phyloP scores from a whole-genome alignment of 2,797 vertebrate genomes.

The Catharus ustulatus region DNA sequence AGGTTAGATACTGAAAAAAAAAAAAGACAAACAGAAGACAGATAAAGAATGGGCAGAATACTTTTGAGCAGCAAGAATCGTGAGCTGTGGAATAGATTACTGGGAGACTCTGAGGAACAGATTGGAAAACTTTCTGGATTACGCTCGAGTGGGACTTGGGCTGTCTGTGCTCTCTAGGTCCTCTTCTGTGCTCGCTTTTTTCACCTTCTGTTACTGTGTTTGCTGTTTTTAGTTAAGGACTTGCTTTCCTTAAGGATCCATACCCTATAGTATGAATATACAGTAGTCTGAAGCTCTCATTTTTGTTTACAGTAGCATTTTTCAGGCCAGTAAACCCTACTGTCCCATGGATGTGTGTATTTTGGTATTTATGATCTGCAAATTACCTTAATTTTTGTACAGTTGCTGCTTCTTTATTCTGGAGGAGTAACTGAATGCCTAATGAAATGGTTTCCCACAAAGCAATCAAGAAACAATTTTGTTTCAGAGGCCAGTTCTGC shows the following conservation, averaged over 20 bases:
- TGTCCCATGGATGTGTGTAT: not conserved
- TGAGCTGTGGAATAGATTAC: not conserved
- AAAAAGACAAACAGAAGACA: not conserved
- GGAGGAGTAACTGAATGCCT: not conserved
- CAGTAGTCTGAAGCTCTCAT: not conserved
- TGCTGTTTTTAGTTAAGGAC: not conserved
- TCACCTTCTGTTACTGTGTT: not conserved
- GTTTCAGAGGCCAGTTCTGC: slow-evolving; percentile 2
- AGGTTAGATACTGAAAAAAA: not conserved
- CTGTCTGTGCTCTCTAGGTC: not conserved
- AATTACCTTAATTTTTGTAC: not conserved
- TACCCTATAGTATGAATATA: not conserved
- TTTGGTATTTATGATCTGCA: not conserved
- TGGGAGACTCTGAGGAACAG: not conserved
- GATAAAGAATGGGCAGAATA: not conserved
- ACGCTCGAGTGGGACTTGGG: not conserved
- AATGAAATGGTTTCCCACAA: not conserved
- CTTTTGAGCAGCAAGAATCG: not conserved
- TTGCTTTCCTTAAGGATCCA: not conserved
- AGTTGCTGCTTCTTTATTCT: not conserved
- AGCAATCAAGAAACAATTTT: slow-evolving; percentile 12
- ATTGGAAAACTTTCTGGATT: not conserved
- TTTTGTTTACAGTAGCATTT: not conserved
- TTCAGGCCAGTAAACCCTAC: not conserved
- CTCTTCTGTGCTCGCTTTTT: not conserved